Evolutionary conservation across 2,888 invertebrate species (phyloP), one percentile per base, ranked within the genome.

Genomic region (Eristalis pertinax): DNA sequence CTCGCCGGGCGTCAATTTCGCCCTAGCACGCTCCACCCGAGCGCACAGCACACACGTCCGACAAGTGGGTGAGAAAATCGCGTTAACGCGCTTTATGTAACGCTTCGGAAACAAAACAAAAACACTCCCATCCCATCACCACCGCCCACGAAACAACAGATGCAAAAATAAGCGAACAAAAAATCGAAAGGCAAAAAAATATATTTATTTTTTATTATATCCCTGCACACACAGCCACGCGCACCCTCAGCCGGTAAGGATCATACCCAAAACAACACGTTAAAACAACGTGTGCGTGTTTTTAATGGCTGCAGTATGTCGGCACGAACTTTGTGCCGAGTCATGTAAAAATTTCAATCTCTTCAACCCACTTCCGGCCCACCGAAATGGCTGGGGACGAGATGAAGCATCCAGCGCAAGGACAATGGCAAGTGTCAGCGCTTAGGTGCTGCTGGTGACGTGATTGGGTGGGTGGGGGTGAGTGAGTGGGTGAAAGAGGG

Each of bases 301-400:
- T 69, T 81, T 81, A 81, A 81, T 81, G 74, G 74, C 32, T 35
- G 43, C 79, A 58, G 60, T 79, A 67, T 79, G 79, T 73, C 72
- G 68, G 56, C 68, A 69, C 50, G 50, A 81, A 69, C 29, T 81
- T 81, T 69, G 11, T 41, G 68, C 74, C 56, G 69, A 74, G 50
- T 74, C 74, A 63, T 81, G 80, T 74, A 63, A 56, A 81, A 81
- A 65, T 63, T 74, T 75, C 63, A 81, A 74, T 74, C 74, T 67
- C 43, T 81, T 8, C 68, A 35, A 56, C 56, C 63, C 50, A 74
- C 67, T 68, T 56, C 56, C 24, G 50, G 43, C n/a, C n/a, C 26
- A 26, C 26, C 56, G 32, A 65, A 65, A 65, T 11, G 43, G n/a
- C 32, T 26, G 22, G 15, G 32, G 35, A 41, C 7, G 22, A 65